Percentiles rank a stretch among this genome's conserved stretches.
These are phyloP conservation scores for Bubo bubo DNA, from an alignment of 2,113 vertebrate genomes.

Conservation along the genomic window DNA sequence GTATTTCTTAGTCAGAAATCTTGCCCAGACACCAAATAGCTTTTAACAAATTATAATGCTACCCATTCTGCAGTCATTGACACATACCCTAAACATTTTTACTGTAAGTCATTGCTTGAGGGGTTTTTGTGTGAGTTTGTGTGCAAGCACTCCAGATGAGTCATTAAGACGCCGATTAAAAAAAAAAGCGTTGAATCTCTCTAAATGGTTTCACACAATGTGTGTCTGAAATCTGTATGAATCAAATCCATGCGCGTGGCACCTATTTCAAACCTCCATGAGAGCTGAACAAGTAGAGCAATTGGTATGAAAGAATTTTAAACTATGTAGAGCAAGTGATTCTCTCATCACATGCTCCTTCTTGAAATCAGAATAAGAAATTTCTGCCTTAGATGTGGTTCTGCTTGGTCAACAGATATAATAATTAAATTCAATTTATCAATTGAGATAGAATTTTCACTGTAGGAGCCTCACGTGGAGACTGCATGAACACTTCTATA, in stretches of 20 bases:
- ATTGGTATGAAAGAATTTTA: not conserved
- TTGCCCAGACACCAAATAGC: not conserved
- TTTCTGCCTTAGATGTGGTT: not conserved
- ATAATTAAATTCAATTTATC: not conserved
- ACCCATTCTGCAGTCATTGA: not conserved
- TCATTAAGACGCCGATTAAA: not conserved
- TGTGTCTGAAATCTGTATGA: not conserved
- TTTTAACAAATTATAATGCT: not conserved
- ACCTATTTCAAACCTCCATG: not conserved
- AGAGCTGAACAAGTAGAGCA: not conserved
- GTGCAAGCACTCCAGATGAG: not conserved
- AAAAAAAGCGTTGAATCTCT: not conserved
- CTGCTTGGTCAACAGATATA: not conserved
- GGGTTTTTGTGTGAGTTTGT: not conserved
- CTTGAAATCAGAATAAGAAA: not conserved
- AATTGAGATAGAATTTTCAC: not conserved
- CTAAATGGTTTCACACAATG: not conserved
- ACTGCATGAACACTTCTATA: not conserved
- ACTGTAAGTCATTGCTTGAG: not conserved
- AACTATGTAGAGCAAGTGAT: rapidly evolving
- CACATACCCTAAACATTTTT: not conserved
- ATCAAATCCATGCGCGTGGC: not conserved
- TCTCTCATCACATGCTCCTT: not conserved
- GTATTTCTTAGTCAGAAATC: not conserved
- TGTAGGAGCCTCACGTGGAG: not conserved